Conservation (phyloP, 1,140 invertebrate species). For the Pogonomyrmex barbatus region DNA sequence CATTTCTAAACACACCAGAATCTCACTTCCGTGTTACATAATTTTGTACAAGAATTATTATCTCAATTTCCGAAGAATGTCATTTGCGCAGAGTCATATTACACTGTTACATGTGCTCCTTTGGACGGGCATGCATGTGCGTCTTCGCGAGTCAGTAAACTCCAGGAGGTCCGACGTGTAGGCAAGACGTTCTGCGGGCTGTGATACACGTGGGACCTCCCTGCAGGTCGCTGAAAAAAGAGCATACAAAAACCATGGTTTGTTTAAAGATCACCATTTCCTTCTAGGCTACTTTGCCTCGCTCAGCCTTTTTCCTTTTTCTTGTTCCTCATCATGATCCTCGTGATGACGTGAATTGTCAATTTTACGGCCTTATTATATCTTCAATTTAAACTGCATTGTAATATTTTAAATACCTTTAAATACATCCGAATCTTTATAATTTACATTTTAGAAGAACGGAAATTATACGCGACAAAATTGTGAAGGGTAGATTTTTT, state of each 20-base stretch:
- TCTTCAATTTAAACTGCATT: background rate
- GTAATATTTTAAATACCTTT: background rate
- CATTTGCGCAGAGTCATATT: slow-evolving; percentile 4
- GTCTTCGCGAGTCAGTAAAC: slow-evolving; percentile 59
- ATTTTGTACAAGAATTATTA: background rate
- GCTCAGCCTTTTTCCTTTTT: background rate
- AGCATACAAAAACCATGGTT: slow-evolving; percentile 46
- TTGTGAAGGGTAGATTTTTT: background rate
- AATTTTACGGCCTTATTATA: slow-evolving; percentile 7
- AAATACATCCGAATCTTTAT: background rate
- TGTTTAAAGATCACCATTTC: slow-evolving; percentile 54
- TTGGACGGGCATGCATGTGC: slow-evolving; percentile 18
- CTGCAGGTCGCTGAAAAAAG: slow-evolving; percentile 44
- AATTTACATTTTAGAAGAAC: background rate
- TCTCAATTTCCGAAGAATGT: background rate
- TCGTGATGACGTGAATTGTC: background rate
- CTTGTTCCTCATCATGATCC: background rate
- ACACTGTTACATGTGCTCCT: slow-evolving; percentile 48
- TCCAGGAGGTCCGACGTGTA: slow-evolving; percentile 78
- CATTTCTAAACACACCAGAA: background rate
- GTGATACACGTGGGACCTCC: slow-evolving; percentile 73
- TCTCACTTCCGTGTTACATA: background rate
- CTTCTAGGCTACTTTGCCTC: slow-evolving; percentile 10
- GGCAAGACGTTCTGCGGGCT: slow-evolving; percentile 64
- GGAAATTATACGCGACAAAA: background rate